Conservation (phyloP, 2,888 invertebrate genomes). For the Alsophila aescularia region DNA sequence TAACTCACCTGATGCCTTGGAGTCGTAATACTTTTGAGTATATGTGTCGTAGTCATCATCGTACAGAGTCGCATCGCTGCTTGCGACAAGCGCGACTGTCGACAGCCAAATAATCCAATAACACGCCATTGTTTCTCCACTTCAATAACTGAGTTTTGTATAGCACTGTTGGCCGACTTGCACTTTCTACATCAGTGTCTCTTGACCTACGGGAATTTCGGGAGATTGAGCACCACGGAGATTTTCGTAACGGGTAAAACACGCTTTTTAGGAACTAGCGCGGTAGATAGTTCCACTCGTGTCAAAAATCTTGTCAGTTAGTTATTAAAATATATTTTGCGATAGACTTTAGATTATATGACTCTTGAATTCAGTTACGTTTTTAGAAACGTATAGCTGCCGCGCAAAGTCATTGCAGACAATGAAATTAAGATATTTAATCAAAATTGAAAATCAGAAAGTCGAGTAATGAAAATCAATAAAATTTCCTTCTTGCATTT, state of each 20-base stretch:
- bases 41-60: slow-evolving; percentile 79
- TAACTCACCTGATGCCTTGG: slow-evolving; percentile 69
- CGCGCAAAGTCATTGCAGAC: slow-evolving; percentile 9
- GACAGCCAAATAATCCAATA: slow-evolving; percentile 61
- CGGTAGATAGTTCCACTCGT: not conserved
- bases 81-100: slow-evolving; percentile 53
- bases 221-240: slow-evolving; percentile 16
- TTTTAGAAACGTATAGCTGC: not conserved
- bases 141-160: slow-evolving; percentile 32
- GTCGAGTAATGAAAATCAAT: slow-evolving; percentile 20
- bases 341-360: too few relatives aligned
- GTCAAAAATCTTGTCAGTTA: too few relatives aligned
- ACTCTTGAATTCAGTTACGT: not conserved
- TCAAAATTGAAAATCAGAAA: slow-evolving; percentile 18
- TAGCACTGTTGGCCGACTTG: slow-evolving; percentile 40
- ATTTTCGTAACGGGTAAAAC: slow-evolving; percentile 19
- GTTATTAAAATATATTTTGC: too few relatives aligned
- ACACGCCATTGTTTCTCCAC: slow-evolving; percentile 55
- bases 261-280: slow-evolving; percentile 1
- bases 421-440: slow-evolving; percentile 1
- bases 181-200: slow-evolving; percentile 46
- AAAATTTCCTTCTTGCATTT: slow-evolving; percentile 30
- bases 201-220: slow-evolving; percentile 31
- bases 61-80: slow-evolving; percentile 64
- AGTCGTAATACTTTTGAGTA: slow-evolving; percentile 68